Evolutionary conservation across 1,140 invertebrate species (phyloP).

Genomic region (Aphelenchoides fujianensis): DNA sequence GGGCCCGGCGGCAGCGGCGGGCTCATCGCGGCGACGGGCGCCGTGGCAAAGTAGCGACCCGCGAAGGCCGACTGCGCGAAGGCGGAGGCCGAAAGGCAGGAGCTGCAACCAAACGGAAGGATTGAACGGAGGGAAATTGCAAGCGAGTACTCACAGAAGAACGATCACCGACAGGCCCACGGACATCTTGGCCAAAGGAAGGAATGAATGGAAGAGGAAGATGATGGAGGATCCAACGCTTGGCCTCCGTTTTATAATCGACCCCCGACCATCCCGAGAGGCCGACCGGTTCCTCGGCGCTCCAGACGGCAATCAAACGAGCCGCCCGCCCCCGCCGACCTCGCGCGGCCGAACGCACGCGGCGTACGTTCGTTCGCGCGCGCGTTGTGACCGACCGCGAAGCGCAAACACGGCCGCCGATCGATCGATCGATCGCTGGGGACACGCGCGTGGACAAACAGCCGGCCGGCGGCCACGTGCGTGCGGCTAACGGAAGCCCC

Average conservation of each 20-base stretch:
- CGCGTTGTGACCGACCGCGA: no score
- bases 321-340: neutral
- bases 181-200: neutral
- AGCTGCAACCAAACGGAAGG: no score
- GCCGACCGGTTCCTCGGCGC: neutral
- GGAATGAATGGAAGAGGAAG: no score
- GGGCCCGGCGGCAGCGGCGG: slow-evolving; percentile 21
- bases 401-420: no score
- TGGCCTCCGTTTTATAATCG: slow-evolving; percentile 11
- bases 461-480: no score
- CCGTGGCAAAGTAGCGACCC: slow-evolving; percentile 18
- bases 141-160: neutral
- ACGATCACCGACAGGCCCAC: neutral
- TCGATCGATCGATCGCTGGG: no score
- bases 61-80: neutral
- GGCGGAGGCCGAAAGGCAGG: no score
- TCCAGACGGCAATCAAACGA: neutral
- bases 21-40: slow-evolving; percentile 25
- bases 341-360: neutral
- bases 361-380: no score
- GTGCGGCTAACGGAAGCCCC: no score
- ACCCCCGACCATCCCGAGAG: no score
- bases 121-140: no score
- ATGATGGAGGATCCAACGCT: neutral
- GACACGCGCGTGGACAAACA: no score